Evolutionary conservation across 2,797 vertebrate genomes (phyloP), one percentile per base, ranked within the genome.

Genomic region (Pampus argenteus): DNA sequence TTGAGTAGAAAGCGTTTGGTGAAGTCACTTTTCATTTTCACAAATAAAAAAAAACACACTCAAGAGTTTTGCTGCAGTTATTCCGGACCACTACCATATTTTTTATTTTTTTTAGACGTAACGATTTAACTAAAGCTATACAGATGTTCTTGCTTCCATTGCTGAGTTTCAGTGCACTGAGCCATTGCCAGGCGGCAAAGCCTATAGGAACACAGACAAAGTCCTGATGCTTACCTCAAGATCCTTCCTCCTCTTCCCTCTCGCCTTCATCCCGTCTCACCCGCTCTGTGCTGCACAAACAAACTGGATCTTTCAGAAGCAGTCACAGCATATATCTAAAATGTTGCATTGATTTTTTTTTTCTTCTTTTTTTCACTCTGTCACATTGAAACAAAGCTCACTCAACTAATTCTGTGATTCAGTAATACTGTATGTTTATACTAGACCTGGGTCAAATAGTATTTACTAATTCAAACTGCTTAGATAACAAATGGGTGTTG

Each of bases 161-260:
- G 28, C 60, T 63, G 69, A 76, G 63, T 86, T 85, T 84, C 52
- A 73, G 44, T 28, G 55, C 58, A 28, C 78, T 76, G 71, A 89
- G 82, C 74, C 76, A 61, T 77, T 49, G 20, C 86, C 76, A 70
- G 81, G 69, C 85, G 85, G 84, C 80, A 91, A 89, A 89, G 88
- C 83, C 84, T 87, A 81, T 82, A 85, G 84, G 79, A 90, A 69
- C 79, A 74, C 78, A 87, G 83, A 81, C 71, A 83, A 71, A 88
- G 76, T 84, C 79, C 81, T 83, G 48, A 84, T 77, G 76, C 84
- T 88, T 87, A 77, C 78, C 61, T 83, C 74, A 64, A 82, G 76
- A 88, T 85, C 81, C 82, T 61, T 60, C 58, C 58, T 66, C 58
- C 71, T 63, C 81, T 65, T 61, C 15, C 61, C 52, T 64, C 62